phyloP scores from a whole-genome alignment of 2,888 invertebrate genomes.

The Tenthredo livida region DNA sequence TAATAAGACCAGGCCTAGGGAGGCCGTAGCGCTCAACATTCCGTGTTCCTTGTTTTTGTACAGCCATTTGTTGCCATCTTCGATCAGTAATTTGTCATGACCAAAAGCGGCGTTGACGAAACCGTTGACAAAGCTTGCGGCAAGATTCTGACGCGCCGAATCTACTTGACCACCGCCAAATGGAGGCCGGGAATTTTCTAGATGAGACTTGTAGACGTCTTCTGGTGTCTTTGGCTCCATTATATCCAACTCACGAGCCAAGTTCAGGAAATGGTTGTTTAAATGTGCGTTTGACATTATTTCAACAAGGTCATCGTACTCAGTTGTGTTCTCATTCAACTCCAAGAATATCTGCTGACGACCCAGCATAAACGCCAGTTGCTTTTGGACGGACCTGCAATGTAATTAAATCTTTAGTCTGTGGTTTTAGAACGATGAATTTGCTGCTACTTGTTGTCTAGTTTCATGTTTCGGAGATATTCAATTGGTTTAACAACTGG shows the following conservation, averaged over 20 bases:
- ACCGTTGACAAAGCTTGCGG: conserved; percentile 98
- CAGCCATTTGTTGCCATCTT: conserved; percentile 89
- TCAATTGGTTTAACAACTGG: not conserved
- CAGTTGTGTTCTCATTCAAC: conserved; percentile 83
- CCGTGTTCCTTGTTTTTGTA: conserved; percentile 99
- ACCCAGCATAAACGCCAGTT: conserved; percentile 97
- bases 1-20: conserved; percentile 94
- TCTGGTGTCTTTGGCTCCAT: conserved; percentile 99
- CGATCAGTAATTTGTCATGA: conserved; percentile 94
- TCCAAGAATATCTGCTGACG: conserved; percentile 95
- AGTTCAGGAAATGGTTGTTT: conserved; percentile 94
- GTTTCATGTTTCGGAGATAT: not conserved
- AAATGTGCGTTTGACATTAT: conserved; percentile 97
- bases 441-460: not conserved
- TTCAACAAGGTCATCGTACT: conserved; percentile 89
- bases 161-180: conserved; percentile 90
- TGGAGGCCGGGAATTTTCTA: conserved; percentile 92
- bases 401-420: not conserved
- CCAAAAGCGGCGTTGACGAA: conserved; percentile 99
- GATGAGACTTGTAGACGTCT: conserved; percentile 98
- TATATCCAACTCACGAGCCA: conserved; percentile 98
- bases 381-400: conserved; percentile 90
- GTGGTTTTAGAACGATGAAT: not conserved
- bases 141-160: conserved; percentile 97
- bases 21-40: conserved; percentile 98